A percentile compares a stretch with the other conserved stretches of the same genome.
phyloP scores from a whole-genome alignment of 2,797 vertebrate species.

The Micromesistius poutassou region DNA sequence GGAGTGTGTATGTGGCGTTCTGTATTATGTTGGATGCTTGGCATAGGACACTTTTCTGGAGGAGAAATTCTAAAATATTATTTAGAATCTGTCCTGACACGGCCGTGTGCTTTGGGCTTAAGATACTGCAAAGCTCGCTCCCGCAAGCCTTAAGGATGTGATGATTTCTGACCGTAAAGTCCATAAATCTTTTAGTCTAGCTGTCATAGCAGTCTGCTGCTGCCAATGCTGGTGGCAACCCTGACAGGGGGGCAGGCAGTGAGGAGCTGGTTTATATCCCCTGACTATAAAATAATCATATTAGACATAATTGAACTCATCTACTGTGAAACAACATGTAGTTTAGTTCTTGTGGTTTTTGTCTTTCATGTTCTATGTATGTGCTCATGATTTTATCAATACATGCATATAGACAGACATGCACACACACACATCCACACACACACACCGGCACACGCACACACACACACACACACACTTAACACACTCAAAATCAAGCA shows the following conservation, averaged over 20 bases:
- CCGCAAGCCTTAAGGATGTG: neutral
- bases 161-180: neutral
- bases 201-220: neutral
- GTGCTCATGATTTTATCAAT: neutral
- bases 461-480: neutral
- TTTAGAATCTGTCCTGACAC: neutral
- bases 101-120: neutral
- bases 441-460: neutral
- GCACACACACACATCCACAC: neutral
- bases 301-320: neutral
- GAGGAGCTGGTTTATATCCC: neutral
- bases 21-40: neutral
- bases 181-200: slow-evolving; percentile 2
- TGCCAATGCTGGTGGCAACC: neutral
- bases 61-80: neutral
- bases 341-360: neutral
- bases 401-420: neutral
- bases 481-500: neutral
- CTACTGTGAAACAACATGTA: neutral
- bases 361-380: neutral
- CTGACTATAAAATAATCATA: neutral
- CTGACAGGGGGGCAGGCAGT: neutral
- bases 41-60: neutral
- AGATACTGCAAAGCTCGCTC: neutral
- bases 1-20: neutral